A percentile compares a stretch with the other conserved stretches of the same genome.
These are phyloP conservation scores for Heteropelma amictum DNA, from an alignment of 2,888 invertebrate genomes.

Conservation along the genomic window DNA sequence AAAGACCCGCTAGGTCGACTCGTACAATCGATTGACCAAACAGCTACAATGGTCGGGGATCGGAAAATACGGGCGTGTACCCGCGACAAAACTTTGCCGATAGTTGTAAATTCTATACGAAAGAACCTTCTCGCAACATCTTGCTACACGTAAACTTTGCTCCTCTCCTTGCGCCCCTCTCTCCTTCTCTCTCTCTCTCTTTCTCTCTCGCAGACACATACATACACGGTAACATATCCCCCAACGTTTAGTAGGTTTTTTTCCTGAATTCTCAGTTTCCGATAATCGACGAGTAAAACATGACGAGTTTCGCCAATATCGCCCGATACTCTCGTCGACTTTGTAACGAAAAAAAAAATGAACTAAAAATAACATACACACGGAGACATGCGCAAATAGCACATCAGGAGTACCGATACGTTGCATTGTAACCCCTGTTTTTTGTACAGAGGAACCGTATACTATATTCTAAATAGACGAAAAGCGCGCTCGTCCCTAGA, in stretches of 20 bases:
- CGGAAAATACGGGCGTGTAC: slow-evolving; percentile 24
- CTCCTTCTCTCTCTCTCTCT: neutral
- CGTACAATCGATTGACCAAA: slow-evolving; percentile 36
- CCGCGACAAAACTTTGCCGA: slow-evolving; percentile 44
- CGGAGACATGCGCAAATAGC: neutral
- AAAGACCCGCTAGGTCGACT: slow-evolving; percentile 18
- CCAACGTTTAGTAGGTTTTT: slow-evolving; percentile 25
- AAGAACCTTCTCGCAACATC: slow-evolving; percentile 39
- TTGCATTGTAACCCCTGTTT: slow-evolving; percentile 34
- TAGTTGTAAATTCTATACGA: slow-evolving; percentile 46
- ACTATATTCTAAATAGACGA: slow-evolving; percentile 73
- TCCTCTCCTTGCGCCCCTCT: neutral
- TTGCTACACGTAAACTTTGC: slow-evolving; percentile 14
- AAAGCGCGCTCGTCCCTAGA: slow-evolving; percentile 63
- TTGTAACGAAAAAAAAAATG: slow-evolving; percentile 14
- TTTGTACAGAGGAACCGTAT: slow-evolving; percentile 61
- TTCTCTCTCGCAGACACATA: slow-evolving; percentile 20
- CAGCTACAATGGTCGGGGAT: slow-evolving; percentile 38
- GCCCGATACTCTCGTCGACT: slow-evolving; percentile 37
- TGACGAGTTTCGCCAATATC: slow-evolving; percentile 47
- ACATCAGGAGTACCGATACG: neutral
- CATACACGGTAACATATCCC: too few species aligned
- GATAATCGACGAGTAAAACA: slow-evolving; percentile 48
- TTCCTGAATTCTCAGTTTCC: slow-evolving; percentile 49
- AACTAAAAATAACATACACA: neutral